Percentiles rank a stretch among this genome's conserved stretches.
Evolutionary conservation across 2,888 invertebrate species (phyloP).

Genomic region (Muschampia plurimacula): DNA sequence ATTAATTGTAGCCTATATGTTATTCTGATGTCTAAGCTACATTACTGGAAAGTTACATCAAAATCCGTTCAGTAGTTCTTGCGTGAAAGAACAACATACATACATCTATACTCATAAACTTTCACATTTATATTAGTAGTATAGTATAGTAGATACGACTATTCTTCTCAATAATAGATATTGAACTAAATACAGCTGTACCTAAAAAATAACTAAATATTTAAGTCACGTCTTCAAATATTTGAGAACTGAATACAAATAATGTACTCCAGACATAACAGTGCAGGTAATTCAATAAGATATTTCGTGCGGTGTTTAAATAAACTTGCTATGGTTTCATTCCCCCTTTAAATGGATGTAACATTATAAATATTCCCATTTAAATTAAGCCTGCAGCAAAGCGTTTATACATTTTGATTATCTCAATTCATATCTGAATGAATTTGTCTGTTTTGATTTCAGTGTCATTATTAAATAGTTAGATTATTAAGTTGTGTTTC

Average conservation of each 20-base stretch:
- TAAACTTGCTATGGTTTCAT: background rate
- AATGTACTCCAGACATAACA: background rate
- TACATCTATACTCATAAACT: no score
- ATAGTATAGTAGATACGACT: no score
- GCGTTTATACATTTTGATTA: background rate
- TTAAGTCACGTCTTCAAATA: background rate
- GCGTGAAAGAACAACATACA: no score
- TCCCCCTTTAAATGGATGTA: background rate
- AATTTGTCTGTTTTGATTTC: no score
- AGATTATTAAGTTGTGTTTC: no score
- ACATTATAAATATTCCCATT: background rate
- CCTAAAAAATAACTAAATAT: background rate
- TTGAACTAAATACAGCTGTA: background rate
- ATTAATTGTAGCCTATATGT: no score
- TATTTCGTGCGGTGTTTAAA: background rate
- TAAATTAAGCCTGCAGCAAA: background rate
- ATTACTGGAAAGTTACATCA: no score
- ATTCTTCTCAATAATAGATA: background rate
- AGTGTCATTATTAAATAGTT: no score
- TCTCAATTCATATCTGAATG: background rate
- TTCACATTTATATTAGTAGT: no score
- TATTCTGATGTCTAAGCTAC: no score
- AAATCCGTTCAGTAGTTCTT: no score
- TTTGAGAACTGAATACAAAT: conserved; percentile 3
- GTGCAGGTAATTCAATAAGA: conserved; percentile 1